Conservation (phyloP, 2,888 invertebrate species). For the Mimumesa dahlbomi region DNA sequence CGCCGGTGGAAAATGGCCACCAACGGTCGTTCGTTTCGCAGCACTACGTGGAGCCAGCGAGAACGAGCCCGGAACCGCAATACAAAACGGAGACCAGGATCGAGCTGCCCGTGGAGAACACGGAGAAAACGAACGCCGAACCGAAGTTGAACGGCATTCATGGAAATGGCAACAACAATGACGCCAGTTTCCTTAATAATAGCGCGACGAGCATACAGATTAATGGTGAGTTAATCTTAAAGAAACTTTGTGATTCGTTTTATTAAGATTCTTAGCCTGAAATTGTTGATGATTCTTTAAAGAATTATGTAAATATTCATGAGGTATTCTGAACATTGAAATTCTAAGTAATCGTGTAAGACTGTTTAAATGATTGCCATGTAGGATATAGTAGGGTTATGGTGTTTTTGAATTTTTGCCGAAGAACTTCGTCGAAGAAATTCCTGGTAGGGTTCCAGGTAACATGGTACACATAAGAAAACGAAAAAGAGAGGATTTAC, state of each 20-base stretch:
- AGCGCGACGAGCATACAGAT: slow-evolving; percentile 74
- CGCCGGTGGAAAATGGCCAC: slow-evolving; percentile 71
- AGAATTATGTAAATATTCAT: too few relatives aligned
- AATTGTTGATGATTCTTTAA: too few relatives aligned
- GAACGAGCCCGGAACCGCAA: slow-evolving; percentile 69
- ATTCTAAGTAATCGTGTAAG: too few relatives aligned
- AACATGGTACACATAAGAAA: neutral
- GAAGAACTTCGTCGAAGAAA: too few relatives aligned
- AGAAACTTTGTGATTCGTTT: too few relatives aligned
- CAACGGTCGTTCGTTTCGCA: slow-evolving; percentile 72
- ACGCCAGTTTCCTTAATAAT: slow-evolving; percentile 77
- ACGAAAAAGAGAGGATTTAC: slow-evolving; percentile 29
- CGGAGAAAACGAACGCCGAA: slow-evolving; percentile 66
- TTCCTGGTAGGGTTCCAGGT: neutral
- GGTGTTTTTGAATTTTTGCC: too few relatives aligned
- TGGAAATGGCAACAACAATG: slow-evolving; percentile 77
- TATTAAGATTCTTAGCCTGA: too few relatives aligned
- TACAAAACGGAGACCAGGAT: slow-evolving; percentile 76
- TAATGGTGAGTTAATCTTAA: slow-evolving; percentile 65
- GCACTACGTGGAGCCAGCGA: slow-evolving; percentile 74
- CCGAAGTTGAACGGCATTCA: slow-evolving; percentile 75
- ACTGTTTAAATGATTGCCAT: too few relatives aligned
- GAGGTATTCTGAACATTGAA: too few relatives aligned
- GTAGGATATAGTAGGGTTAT: too few relatives aligned
- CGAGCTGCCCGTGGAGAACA: slow-evolving; percentile 73